phyloP scores from a whole-genome alignment of 2,888 invertebrate genomes.

The Tenthredo distinguenda region DNA sequence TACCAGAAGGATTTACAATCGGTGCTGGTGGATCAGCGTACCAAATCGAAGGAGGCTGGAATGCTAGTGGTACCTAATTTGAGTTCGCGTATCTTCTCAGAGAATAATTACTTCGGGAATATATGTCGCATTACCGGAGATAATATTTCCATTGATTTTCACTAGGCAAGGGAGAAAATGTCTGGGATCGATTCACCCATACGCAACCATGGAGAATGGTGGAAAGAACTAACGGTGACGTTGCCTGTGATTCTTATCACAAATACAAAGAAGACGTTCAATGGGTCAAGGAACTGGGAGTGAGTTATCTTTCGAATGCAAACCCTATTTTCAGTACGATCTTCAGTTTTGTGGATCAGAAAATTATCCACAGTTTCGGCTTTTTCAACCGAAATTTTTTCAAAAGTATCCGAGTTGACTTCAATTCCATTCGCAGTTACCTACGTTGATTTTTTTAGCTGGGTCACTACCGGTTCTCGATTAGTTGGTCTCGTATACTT shows the following conservation, averaged over 20 bases:
- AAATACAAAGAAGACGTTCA: constrained; percentile 82
- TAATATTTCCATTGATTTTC: constrained; percentile 22
- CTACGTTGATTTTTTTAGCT: constrained; percentile 60
- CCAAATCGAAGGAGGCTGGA: constrained; percentile 84
- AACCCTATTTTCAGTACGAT: not conserved
- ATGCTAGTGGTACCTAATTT: constrained; percentile 79
- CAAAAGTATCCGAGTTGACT: not conserved
- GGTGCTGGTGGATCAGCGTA: constrained; percentile 80
- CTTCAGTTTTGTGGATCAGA: too few species aligned
- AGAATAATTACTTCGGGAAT: not conserved
- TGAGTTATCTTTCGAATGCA: constrained; percentile 61
- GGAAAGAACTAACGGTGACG: constrained; percentile 82
- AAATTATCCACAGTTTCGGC: not conserved
- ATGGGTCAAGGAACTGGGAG: constrained; percentile 81
- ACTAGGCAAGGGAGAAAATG: constrained; percentile 83
- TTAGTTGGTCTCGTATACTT: constrained; percentile 66
- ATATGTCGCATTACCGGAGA: not conserved
- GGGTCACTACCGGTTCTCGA: constrained; percentile 61
- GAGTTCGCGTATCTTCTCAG: constrained; percentile 67
- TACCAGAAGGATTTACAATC: constrained; percentile 64
- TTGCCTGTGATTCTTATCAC: constrained; percentile 85
- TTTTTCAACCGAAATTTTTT: not conserved
- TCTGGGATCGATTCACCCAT: constrained; percentile 86
- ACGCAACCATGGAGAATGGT: constrained; percentile 79
- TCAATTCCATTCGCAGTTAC: not conserved